Evolutionary conservation across 2,797 vertebrate species (phyloP).

Genomic region (Urosaurus nigricauda): DNA sequence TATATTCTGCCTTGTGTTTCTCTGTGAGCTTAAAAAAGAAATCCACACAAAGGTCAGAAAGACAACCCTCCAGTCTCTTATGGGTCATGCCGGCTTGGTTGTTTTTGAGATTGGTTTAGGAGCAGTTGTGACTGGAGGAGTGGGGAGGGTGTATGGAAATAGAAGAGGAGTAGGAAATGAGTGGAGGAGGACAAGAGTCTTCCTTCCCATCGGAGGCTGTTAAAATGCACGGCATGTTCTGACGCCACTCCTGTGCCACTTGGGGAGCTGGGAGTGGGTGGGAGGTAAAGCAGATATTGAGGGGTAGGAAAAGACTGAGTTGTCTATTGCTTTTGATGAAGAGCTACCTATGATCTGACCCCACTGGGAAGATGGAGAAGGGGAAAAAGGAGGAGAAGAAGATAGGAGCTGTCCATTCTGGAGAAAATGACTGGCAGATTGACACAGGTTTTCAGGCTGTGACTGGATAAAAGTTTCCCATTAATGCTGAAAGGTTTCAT

Average conservation of each 20-base stretch:
- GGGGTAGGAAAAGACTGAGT: not conserved
- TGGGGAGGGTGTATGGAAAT: slow-evolving; percentile 33
- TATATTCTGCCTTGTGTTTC: slow-evolving; percentile 63
- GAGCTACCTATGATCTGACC: slow-evolving; percentile 63
- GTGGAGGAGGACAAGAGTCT: slow-evolving; percentile 39
- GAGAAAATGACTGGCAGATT: slow-evolving; percentile 62
- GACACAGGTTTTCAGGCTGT: slow-evolving; percentile 57
- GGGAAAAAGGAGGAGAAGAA: slow-evolving; percentile 53
- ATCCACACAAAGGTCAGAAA: slow-evolving; percentile 77
- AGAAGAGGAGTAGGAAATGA: not conserved
- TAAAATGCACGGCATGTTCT: slow-evolving; percentile 44
- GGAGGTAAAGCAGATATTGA: not conserved
- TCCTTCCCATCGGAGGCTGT: slow-evolving; percentile 55
- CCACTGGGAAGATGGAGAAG: not conserved
- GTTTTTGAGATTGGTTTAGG: slow-evolving; percentile 49
- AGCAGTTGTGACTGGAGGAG: slow-evolving; percentile 27
- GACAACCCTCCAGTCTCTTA: slow-evolving; percentile 68
- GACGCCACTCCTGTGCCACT: slow-evolving; percentile 42
- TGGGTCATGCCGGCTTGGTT: slow-evolving; percentile 48
- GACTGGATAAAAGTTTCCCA: slow-evolving; percentile 59
- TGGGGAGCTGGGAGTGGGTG: slow-evolving; percentile 25
- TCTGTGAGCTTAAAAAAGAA: slow-evolving; percentile 49
- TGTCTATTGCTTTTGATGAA: slow-evolving; percentile 32
- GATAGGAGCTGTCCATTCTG: slow-evolving; percentile 71
- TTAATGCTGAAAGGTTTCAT: slow-evolving; percentile 43